A percentile compares a stretch with the other conserved stretches of the same genome.
Evolutionary conservation across 1,140 invertebrate genomes (phyloP).

Genomic region (Drosophila bocki): DNA sequence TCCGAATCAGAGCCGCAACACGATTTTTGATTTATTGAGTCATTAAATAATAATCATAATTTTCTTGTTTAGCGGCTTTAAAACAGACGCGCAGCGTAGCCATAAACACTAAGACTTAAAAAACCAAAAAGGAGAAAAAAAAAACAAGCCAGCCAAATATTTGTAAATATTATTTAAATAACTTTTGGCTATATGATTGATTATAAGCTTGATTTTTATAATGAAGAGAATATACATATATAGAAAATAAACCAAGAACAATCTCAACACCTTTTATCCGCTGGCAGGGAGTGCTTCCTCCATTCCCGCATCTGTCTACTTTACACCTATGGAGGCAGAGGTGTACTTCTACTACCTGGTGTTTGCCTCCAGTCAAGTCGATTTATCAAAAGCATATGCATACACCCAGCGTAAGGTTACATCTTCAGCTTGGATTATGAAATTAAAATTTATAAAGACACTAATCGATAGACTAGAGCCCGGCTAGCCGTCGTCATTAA

Average conservation of each 20-base stretch:
- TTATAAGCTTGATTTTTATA: conserved; percentile 31
- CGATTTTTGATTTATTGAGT: conserved; percentile 72
- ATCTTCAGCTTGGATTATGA: conserved; percentile 40
- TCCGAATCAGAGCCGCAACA: conserved; percentile 42
- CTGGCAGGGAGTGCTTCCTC: neutral
- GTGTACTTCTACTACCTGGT: neutral
- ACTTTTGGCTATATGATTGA: conserved; percentile 35
- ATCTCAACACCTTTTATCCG: neutral
- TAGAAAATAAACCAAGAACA: neutral
- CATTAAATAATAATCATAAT: conserved; percentile 79
- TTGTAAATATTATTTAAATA: conserved; percentile 51
- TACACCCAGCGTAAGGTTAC: conserved; percentile 13
- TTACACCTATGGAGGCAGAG: conserved; percentile 20
- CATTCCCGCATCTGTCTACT: conserved; percentile 16
- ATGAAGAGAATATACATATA: conserved; percentile 6
- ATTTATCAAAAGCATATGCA: conserved; percentile 45
- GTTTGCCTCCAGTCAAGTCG: conserved; percentile 11
- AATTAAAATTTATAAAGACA: conserved; percentile 51
- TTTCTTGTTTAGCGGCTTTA: conserved; percentile 57
- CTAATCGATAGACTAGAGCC: conserved; percentile 39
- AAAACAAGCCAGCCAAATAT: conserved; percentile 18
- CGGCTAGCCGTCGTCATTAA: conserved; percentile 49
- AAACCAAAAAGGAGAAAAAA: neutral
- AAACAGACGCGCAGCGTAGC: conserved; percentile 8
- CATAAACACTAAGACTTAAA: conserved; percentile 25